Evolutionary conservation across 2,797 vertebrate genomes (phyloP).

Genomic region (Chloroceryle inda): DNA sequence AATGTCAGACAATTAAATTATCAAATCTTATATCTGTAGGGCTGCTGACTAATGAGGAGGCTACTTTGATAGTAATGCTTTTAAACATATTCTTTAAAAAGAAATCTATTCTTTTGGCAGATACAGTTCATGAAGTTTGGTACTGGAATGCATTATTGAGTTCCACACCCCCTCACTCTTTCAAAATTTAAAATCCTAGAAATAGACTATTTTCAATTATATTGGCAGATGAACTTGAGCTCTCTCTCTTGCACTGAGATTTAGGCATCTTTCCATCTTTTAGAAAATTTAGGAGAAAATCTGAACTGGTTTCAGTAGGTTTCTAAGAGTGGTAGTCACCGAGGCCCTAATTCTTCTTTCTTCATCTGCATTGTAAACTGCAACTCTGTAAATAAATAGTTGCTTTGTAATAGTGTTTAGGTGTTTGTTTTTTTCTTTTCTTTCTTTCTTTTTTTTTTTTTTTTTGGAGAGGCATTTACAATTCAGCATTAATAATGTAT

Average conservation of each 20-base stretch:
- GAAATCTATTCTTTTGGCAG: conserved; percentile 1
- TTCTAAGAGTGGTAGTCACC: background rate
- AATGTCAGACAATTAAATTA: background rate
- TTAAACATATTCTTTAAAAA: background rate
- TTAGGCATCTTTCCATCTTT: background rate
- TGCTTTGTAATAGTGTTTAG: background rate
- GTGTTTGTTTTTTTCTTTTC: background rate
- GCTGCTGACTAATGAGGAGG: background rate
- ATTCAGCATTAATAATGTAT: background rate
- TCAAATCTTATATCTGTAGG: background rate
- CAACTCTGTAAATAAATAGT: background rate
- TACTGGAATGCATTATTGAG: background rate
- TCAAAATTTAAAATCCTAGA: background rate
- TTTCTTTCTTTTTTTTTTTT: background rate
- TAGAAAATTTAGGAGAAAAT: background rate
- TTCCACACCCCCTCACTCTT: background rate
- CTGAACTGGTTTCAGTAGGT: background rate
- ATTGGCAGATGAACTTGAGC: background rate
- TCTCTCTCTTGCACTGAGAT: background rate
- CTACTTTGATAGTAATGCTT: background rate
- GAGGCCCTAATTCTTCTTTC: background rate
- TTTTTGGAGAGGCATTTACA: background rate
- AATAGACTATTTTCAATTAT: background rate
- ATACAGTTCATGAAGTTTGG: background rate
- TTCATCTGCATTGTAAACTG: background rate